Percentiles rank a stretch among this genome's conserved stretches.
phyloP scores from a whole-genome alignment of 2,797 vertebrate genomes.

The Novumbra hubbsi region DNA sequence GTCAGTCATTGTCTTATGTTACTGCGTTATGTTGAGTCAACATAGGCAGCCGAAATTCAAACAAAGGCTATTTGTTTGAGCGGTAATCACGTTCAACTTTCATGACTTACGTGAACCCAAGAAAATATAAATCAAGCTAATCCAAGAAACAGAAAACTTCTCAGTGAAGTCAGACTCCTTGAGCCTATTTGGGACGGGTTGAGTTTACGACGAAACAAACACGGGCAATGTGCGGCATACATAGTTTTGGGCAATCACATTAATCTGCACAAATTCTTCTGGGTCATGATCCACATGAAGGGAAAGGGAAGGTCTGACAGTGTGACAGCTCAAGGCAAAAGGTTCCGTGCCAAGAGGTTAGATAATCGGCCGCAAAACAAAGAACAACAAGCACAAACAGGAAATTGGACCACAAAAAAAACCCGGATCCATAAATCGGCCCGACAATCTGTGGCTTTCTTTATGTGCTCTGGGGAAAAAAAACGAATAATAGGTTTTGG shows the following conservation, averaged over 20 bases:
- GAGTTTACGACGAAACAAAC: not conserved
- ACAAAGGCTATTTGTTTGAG: too few species aligned
- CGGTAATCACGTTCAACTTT: too few species aligned
- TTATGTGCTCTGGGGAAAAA: conserved; percentile 62
- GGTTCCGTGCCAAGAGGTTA: not conserved
- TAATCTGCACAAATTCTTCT: not conserved
- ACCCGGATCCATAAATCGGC: conserved; percentile 45
- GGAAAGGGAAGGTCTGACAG: not conserved
- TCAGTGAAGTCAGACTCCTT: conserved; percentile 1
- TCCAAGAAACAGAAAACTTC: not conserved
- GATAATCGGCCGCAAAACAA: not conserved
- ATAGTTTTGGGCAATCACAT: not conserved
- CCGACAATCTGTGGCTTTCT: conserved; percentile 59
- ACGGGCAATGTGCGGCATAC: not conserved
- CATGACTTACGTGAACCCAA: too few species aligned
- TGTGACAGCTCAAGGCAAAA: not conserved
- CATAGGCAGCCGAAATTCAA: too few species aligned
- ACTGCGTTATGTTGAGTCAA: too few species aligned
- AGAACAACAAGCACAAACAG: conserved; percentile 1
- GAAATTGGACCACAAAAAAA: conserved; percentile 27
- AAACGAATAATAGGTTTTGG: conserved; percentile 41
- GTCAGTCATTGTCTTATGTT: too few species aligned
- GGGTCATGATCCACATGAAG: not conserved
- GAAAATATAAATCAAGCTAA: not conserved
- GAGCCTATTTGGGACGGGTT: not conserved